These are phyloP conservation scores for Tethya wilhelma DNA, from an alignment of 37 sponge, comb jelly and placozoan genomes.

Conservation along the genomic window DNA sequence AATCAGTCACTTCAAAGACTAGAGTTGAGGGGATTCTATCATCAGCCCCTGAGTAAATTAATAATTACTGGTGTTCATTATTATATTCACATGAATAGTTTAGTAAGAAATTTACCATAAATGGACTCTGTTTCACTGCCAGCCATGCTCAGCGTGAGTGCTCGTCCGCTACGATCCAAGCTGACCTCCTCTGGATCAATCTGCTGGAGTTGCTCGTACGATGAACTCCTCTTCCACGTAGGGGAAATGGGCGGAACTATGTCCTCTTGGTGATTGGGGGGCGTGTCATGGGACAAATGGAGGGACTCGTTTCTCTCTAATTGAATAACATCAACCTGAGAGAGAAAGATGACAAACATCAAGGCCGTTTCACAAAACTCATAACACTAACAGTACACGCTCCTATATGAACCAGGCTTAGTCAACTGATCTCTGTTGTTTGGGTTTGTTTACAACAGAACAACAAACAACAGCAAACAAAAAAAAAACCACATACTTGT, in stretches of 20 bases:
- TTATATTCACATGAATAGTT: neutral
- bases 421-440: too few species aligned
- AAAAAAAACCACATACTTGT: too few species aligned
- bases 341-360: too few species aligned
- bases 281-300: neutral
- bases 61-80: too few species aligned
- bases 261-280: neutral
- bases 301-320: neutral
- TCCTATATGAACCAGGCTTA: too few species aligned
- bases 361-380: too few species aligned
- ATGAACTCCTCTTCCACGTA: slow-evolving; percentile 26
- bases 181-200: neutral
- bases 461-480: too few species aligned
- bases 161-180: neutral
- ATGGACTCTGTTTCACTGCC: slow-evolving; percentile 46
- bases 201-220: slow-evolving; percentile 59
- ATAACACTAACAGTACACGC: too few species aligned
- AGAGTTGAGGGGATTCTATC: slow-evolving; percentile 52
- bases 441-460: too few species aligned
- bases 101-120: slow-evolving; percentile 2
- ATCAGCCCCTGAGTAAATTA: slow-evolving; percentile 29
- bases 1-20: slow-evolving; percentile 56
- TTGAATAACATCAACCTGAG: too few species aligned
- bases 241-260: slow-evolving; percentile 18
- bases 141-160: slow-evolving; percentile 29